Percentiles rank a stretch among this genome's conserved stretches.
Evolutionary conservation across 2,113 vertebrate genomes (phyloP).

Genomic region (Pollimyrus isidori): DNA sequence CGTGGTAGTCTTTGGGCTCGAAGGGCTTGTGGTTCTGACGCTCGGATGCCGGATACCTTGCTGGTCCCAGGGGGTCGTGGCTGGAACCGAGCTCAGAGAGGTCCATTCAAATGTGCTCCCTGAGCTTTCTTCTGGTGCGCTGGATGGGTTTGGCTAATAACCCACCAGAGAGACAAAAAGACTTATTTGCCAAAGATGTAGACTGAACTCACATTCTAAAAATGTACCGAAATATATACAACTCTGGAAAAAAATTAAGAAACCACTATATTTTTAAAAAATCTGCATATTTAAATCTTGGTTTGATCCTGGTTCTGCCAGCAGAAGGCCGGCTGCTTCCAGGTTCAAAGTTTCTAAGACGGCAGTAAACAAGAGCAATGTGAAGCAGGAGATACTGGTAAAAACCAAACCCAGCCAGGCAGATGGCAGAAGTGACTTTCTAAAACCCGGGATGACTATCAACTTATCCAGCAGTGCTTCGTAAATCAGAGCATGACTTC

Average conservation of each 20-base stretch:
- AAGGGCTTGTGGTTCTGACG: constrained; percentile 25
- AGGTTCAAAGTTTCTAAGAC: not conserved
- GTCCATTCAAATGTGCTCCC: constrained; percentile 18
- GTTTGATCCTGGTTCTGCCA: not conserved
- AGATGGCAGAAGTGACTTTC: not conserved
- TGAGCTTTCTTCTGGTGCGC: constrained; percentile 21
- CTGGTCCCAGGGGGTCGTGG: constrained; percentile 42
- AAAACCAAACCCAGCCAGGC: not conserved
- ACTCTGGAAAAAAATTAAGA: not conserved
- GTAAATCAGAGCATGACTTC: not conserved
- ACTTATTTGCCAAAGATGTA: not conserved
- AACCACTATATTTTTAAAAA: not conserved
- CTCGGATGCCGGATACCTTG: constrained; percentile 55
- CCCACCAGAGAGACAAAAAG: constrained; percentile 26
- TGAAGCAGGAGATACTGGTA: not conserved
- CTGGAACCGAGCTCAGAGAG: constrained; percentile 47
- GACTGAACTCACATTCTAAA: not conserved
- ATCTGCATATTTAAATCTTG: not conserved
- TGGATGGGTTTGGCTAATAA: constrained; percentile 6
- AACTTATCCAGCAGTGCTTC: not conserved
- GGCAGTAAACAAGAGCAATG: not conserved
- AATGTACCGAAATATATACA: not conserved
- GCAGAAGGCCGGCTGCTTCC: not conserved
- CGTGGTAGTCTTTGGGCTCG: constrained; percentile 41
- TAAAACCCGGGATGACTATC: not conserved